A percentile compares a stretch with the other conserved stretches of the same genome.
These are phyloP conservation scores for Acrocyrtus sp. DNA, from an alignment of 2,888 invertebrate genomes.

Conservation along the genomic window DNA sequence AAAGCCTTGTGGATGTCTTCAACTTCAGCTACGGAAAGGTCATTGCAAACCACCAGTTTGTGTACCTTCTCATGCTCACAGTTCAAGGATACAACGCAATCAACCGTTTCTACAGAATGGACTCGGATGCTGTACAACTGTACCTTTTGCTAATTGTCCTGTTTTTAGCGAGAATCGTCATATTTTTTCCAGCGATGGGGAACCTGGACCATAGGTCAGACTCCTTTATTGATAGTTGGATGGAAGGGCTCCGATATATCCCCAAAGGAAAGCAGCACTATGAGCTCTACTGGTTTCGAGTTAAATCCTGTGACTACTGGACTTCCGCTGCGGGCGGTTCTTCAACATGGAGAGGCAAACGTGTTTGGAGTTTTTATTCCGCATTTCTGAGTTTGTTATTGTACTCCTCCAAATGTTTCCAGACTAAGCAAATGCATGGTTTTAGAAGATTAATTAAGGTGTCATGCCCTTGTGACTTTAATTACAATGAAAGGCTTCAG, in stretches of 20 bases:
- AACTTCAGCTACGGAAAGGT: conserved; percentile 46
- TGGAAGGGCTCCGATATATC: conserved; percentile 53
- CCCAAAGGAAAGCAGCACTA: conserved; percentile 52
- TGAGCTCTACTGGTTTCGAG: conserved; percentile 52
- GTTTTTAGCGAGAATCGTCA: conserved; percentile 36
- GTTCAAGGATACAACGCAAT: conserved; percentile 48
- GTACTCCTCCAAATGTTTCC: conserved; percentile 51
- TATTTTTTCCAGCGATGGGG: conserved; percentile 55
- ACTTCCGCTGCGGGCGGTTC: conserved; percentile 49
- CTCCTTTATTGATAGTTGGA: conserved; percentile 54
- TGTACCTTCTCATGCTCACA: conserved; percentile 48
- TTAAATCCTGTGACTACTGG: conserved; percentile 46
- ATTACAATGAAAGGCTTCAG: too few species aligned
- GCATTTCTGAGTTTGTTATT: conserved; percentile 49
- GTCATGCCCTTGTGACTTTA: not conserved
- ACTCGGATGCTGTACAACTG: conserved; percentile 27
- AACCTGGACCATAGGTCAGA: conserved; percentile 52
- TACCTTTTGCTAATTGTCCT: conserved; percentile 32
- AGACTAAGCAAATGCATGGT: not conserved
- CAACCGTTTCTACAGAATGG: conserved; percentile 38
- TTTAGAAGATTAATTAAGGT: not conserved
- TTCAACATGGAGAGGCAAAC: conserved; percentile 52
- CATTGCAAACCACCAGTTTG: conserved; percentile 50
- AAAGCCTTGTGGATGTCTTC: conserved; percentile 37
- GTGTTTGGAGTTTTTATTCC: conserved; percentile 44